Percentiles rank a stretch among this genome's conserved stretches.
phyloP scores from a whole-genome alignment of 92 coral and sea anemone genomes.

The Parazoanthus darwini region DNA sequence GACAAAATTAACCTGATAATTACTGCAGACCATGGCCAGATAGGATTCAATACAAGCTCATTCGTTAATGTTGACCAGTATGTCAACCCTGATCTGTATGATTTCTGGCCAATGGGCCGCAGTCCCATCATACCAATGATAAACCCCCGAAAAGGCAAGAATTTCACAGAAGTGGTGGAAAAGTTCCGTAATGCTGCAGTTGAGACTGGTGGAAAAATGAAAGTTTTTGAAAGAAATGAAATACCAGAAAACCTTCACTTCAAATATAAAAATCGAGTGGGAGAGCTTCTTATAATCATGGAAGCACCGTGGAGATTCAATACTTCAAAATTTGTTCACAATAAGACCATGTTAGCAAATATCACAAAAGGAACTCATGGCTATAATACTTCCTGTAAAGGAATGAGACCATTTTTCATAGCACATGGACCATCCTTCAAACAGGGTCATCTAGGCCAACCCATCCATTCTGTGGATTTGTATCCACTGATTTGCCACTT shows the following conservation, averaged over 20 bases:
- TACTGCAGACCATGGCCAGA: conserved; percentile 85
- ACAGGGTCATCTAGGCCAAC: conserved; percentile 46
- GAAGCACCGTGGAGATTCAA: conserved; percentile 5
- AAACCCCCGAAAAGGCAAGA: conserved; percentile 26
- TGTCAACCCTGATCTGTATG: conserved; percentile 50
- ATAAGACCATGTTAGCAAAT: background rate
- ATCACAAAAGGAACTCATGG: conserved; percentile 61
- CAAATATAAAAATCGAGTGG: conserved; percentile 49
- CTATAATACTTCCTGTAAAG: conserved; percentile 46
- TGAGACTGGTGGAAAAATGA: conserved; percentile 31
- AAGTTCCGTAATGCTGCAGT: conserved; percentile 43
- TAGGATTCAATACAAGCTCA: conserved; percentile 48
- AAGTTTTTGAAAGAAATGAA: conserved; percentile 56
- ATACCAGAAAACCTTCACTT: conserved; percentile 60
- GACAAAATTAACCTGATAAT: conserved; percentile 64
- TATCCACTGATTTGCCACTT: conserved; percentile 77
- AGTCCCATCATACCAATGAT: conserved; percentile 37
- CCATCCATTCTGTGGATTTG: conserved; percentile 62
- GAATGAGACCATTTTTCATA: conserved; percentile 69
- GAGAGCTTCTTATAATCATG: conserved; percentile 1
- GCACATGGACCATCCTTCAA: conserved; percentile 82
- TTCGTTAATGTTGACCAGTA: conserved; percentile 52
- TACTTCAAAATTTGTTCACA: background rate
- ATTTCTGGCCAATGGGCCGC: conserved; percentile 33
- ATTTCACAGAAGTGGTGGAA: conserved; percentile 42